phyloP scores from a whole-genome alignment of 2,797 vertebrate genomes.

The Mormyrops boulengeri region DNA sequence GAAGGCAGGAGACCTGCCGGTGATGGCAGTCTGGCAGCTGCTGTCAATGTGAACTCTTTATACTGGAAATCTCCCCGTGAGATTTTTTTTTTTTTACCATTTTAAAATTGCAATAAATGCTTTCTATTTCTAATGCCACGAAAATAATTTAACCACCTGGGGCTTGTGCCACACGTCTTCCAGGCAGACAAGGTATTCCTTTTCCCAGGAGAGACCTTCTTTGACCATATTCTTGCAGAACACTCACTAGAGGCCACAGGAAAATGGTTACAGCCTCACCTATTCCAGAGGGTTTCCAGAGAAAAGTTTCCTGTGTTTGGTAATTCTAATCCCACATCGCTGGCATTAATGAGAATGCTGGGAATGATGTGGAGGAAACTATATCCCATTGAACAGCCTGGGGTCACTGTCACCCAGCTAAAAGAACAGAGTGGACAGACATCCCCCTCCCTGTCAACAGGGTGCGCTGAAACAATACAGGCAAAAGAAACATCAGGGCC shows the following conservation, averaged over 20 bases:
- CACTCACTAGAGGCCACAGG: background rate
- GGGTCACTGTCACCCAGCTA: background rate
- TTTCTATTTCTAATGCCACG: background rate
- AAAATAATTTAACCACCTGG: slow-evolving; percentile 7
- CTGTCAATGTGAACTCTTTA: slow-evolving; percentile 7
- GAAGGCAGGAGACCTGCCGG: background rate
- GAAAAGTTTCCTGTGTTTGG: background rate
- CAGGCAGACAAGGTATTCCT: background rate
- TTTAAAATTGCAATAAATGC: slow-evolving; percentile 9
- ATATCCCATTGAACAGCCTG: background rate
- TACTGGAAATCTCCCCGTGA: background rate
- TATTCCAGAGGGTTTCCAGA: background rate
- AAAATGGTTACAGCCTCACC: background rate
- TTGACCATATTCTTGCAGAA: background rate
- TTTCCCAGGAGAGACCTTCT: background rate
- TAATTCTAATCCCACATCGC: background rate
- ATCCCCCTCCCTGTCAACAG: background rate
- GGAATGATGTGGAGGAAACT: background rate
- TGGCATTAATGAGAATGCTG: background rate
- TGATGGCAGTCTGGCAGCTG: background rate
- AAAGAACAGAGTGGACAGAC: background rate
- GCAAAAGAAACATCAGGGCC: background rate
- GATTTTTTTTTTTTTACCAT: background rate
- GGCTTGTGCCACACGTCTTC: background rate
- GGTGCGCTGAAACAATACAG: background rate